These are phyloP conservation scores for Neomicropteryx cornuta DNA, from an alignment of 1,140 invertebrate genomes.

Conservation along the genomic window DNA sequence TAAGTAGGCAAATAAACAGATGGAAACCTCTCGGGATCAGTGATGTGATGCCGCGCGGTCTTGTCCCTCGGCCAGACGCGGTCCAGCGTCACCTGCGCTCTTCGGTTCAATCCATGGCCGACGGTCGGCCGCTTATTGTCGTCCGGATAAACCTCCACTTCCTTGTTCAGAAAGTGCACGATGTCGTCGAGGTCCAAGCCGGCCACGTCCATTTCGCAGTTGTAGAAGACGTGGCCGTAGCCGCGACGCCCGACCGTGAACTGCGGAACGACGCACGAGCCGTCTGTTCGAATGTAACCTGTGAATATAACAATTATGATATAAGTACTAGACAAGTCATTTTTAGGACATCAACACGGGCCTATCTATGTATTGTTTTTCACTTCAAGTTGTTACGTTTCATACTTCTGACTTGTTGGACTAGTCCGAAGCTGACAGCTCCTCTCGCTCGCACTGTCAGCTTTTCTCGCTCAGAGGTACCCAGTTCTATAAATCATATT, in stretches of 20 bases:
- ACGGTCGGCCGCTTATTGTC: conserved; percentile 61
- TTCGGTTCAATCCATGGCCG: conserved; percentile 81
- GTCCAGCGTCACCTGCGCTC: conserved; percentile 87
- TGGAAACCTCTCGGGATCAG: conserved; percentile 61
- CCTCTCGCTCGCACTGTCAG: too few species aligned
- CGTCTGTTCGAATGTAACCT: conserved; percentile 54
- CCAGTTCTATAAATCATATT: too few species aligned
- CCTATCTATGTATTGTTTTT: too few species aligned
- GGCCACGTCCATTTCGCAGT: conserved; percentile 77
- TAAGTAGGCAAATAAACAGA: too few species aligned
- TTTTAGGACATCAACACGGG: too few species aligned
- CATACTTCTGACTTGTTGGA: too few species aligned
- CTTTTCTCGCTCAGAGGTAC: too few species aligned
- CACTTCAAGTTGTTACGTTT: too few species aligned
- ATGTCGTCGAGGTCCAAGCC: conserved; percentile 83
- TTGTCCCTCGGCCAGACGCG: conserved; percentile 92
- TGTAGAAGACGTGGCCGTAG: conserved; percentile 89
- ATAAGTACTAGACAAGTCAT: conserved; percentile 1
- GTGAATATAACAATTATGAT: conserved; percentile 10
- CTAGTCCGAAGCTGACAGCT: too few species aligned
- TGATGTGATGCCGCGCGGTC: conserved; percentile 67
- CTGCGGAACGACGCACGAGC: conserved; percentile 76
- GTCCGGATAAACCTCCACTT: conserved; percentile 62
- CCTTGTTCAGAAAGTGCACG: conserved; percentile 64
- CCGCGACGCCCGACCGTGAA: conserved; percentile 83